Evolutionary conservation across 2,888 invertebrate genomes (phyloP).

Genomic region (Parnassius glacialis): DNA sequence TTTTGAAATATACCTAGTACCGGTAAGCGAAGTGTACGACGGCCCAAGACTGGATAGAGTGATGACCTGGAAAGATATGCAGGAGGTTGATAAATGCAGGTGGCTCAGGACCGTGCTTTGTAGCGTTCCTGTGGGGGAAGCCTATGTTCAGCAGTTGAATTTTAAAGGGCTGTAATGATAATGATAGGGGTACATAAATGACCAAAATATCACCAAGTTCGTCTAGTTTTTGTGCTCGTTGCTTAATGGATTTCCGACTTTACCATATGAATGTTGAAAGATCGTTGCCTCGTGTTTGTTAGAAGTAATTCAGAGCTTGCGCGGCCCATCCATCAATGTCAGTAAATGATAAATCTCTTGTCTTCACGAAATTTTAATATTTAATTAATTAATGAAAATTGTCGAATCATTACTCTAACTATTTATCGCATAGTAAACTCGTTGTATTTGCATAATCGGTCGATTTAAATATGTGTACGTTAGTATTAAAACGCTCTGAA

Average conservation of each 20-base stretch:
- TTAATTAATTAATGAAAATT: slow-evolving; percentile 34
- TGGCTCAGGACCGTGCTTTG: too few relatives aligned
- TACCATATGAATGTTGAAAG: slow-evolving; percentile 20
- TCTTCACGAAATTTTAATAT: slow-evolving; percentile 34
- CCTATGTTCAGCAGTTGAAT: too few relatives aligned
- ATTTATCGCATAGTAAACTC: slow-evolving; percentile 5
- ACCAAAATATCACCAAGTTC: neutral
- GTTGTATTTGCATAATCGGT: slow-evolving; percentile 20
- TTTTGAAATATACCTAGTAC: neutral
- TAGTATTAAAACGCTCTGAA: slow-evolving; percentile 1
- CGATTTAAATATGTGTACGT: slow-evolving; percentile 18
- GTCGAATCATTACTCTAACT: slow-evolving; percentile 21
- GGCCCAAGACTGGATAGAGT: too few relatives aligned
- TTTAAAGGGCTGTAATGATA: too few relatives aligned
- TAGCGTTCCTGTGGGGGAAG: too few relatives aligned
- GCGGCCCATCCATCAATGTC: slow-evolving; percentile 42
- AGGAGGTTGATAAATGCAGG: too few relatives aligned
- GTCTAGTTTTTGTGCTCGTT: slow-evolving; percentile 1
- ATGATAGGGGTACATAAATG: neutral
- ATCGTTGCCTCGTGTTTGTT: slow-evolving; percentile 26
- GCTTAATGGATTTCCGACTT: slow-evolving; percentile 13
- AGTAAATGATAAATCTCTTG: slow-evolving; percentile 39
- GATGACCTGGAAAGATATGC: too few relatives aligned
- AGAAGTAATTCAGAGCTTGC: slow-evolving; percentile 35
- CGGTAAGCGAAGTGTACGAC: too few relatives aligned